Evolutionary conservation across 2,797 vertebrate species (phyloP).

Genomic region (Hydrophis major): DNA sequence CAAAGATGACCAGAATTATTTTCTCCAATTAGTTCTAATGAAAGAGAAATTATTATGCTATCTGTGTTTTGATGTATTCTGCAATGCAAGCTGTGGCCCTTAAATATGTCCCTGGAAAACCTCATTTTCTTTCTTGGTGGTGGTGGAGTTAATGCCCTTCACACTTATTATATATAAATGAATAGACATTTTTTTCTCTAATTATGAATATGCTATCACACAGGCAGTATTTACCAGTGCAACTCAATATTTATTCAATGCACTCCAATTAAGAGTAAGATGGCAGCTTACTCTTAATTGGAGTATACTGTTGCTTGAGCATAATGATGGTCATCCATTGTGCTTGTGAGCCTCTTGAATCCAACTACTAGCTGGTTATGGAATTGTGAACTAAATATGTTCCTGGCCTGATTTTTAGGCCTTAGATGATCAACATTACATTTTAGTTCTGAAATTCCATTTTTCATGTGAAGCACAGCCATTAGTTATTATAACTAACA

Average conservation of each 20-base stretch:
- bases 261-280: too few relatives aligned
- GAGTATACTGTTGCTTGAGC: not conserved
- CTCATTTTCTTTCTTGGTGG: not conserved
- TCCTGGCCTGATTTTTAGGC: not conserved
- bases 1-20: not conserved
- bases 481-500: constrained; percentile 41
- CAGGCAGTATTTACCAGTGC: not conserved
- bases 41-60: not conserved
- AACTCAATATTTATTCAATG: too few relatives aligned
- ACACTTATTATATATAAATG: not conserved
- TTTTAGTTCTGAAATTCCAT: not conserved
- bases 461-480: not conserved
- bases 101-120: not conserved
- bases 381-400: not conserved
- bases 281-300: not conserved
- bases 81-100: not conserved
- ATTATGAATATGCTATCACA: not conserved
- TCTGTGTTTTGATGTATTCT: not conserved
- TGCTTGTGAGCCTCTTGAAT: not conserved
- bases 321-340: not conserved
- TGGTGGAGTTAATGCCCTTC: not conserved
- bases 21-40: not conserved
- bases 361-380: not conserved
- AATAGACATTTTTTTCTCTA: not conserved
- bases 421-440: not conserved